phyloP scores from a whole-genome alignment of 2,113 vertebrate genomes.

The Saiga tatarica region DNA sequence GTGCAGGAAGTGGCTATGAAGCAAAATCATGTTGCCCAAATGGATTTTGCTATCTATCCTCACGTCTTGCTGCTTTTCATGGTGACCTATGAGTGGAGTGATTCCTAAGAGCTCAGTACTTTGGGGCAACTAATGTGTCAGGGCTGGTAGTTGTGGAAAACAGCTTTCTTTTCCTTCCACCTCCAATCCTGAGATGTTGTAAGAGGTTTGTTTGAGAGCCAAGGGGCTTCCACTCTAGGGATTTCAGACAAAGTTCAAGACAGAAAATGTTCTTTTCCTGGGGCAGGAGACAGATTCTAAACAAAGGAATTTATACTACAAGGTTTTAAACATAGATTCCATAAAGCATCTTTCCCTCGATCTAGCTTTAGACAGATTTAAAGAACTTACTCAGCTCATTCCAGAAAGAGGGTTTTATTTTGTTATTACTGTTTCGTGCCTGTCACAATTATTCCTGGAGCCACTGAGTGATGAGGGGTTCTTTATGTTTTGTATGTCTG shows the following conservation, averaged over 20 bases:
- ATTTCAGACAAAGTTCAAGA: neutral
- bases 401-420: neutral
- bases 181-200: neutral
- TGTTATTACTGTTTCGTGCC: neutral
- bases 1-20: accelerated
- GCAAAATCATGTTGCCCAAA: neutral
- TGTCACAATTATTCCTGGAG: neutral
- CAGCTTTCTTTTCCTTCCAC: neutral
- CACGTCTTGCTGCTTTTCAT: neutral
- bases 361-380: neutral
- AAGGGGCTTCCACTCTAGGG: neutral
- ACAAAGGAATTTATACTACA: neutral
- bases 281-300: neutral
- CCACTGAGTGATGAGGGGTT: neutral
- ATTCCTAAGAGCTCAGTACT: neutral
- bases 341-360: neutral
- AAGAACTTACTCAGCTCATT: neutral
- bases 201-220: neutral
- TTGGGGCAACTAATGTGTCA: neutral
- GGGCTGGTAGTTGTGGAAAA: neutral
- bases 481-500: neutral
- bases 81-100: neutral
- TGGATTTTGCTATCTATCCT: neutral
- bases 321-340: neutral
- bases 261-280: neutral